phyloP scores from a whole-genome alignment of 2,888 invertebrate genomes.

The Epsilonema sp. region DNA sequence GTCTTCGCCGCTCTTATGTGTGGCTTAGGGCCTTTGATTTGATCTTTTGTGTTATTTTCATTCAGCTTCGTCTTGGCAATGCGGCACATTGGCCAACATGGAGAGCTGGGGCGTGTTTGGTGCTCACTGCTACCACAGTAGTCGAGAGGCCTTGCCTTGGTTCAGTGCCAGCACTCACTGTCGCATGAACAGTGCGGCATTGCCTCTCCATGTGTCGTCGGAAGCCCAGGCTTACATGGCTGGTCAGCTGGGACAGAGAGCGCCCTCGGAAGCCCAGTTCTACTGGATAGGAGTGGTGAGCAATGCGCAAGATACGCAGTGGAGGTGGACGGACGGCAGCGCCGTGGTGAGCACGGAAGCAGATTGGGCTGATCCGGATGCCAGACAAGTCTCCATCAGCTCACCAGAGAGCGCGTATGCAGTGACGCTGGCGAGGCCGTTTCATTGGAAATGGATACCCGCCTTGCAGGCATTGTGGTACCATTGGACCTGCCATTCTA shows the following conservation, averaged over 20 bases:
- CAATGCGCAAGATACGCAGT: neutral
- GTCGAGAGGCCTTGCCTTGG: conserved; percentile 4
- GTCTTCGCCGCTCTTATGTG: no score
- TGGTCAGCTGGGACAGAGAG: neutral
- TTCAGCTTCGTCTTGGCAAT: conserved; percentile 9
- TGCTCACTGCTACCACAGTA: conserved; percentile 6
- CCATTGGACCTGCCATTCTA: conserved; percentile 7
- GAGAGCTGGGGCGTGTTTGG: conserved; percentile 2
- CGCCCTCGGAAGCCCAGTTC: neutral
- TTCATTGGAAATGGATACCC: conserved; percentile 6
- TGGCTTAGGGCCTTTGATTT: no score
- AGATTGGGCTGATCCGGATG: neutral
- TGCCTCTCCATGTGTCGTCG: neutral
- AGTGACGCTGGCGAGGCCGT: no score
- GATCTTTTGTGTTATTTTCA: no score
- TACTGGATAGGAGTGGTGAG: conserved; percentile 7
- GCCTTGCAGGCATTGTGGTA: conserved; percentile 1
- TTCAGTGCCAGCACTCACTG: conserved; percentile 2
- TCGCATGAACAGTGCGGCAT: neutral
- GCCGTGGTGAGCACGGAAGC: neutral
- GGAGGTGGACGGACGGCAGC: conserved; percentile 5
- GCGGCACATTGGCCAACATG: neutral
- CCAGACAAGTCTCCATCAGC: neutral
- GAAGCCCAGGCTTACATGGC: neutral
- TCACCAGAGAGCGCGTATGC: neutral